A percentile compares a stretch with the other conserved stretches of the same genome.
These are phyloP conservation scores for Syrphus vitripennis DNA, from an alignment of 2,888 invertebrate genomes.

Conservation along the genomic window DNA sequence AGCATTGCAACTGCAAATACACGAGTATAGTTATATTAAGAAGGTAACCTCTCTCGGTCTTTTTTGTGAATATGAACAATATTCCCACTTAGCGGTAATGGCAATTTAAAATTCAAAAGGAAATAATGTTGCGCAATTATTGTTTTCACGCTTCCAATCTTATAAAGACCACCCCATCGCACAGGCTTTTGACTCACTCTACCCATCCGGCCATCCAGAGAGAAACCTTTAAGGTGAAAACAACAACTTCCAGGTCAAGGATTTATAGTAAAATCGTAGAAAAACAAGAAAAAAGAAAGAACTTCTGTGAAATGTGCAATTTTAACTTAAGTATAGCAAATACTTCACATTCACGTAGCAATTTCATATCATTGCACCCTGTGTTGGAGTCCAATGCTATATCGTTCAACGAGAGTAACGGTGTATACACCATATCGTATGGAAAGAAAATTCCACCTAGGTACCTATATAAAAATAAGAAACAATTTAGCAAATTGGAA, in stretches of 20 bases:
- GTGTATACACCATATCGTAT: too few species aligned
- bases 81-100: constrained; percentile 51
- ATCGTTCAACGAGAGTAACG: constrained; percentile 11
- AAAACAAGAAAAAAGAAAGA: not conserved
- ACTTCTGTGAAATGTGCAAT: constrained; percentile 57
- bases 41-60: constrained; percentile 12
- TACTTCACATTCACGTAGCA: constrained; percentile 63
- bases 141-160: constrained; percentile 45
- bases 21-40: not conserved
- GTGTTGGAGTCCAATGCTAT: not conserved
- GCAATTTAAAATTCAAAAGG: constrained; percentile 60
- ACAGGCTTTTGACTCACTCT: not conserved
- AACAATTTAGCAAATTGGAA: constrained; percentile 65
- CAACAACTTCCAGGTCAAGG: constrained; percentile 56
- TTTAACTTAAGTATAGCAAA: constrained; percentile 64
- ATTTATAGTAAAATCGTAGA: constrained; percentile 31
- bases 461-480: constrained; percentile 48
- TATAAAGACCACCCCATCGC: not conserved
- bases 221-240: constrained; percentile 10
- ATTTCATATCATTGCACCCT: constrained; percentile 61
- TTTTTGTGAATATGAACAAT: constrained; percentile 17
- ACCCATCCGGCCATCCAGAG: not conserved
- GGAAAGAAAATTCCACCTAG: too few species aligned
- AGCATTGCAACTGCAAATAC: constrained; percentile 7
- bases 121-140: constrained; percentile 69